Percentiles rank a stretch among this genome's conserved stretches.
Evolutionary conservation across 2,797 vertebrate genomes (phyloP).

Genomic region (Poecilia velifera): DNA sequence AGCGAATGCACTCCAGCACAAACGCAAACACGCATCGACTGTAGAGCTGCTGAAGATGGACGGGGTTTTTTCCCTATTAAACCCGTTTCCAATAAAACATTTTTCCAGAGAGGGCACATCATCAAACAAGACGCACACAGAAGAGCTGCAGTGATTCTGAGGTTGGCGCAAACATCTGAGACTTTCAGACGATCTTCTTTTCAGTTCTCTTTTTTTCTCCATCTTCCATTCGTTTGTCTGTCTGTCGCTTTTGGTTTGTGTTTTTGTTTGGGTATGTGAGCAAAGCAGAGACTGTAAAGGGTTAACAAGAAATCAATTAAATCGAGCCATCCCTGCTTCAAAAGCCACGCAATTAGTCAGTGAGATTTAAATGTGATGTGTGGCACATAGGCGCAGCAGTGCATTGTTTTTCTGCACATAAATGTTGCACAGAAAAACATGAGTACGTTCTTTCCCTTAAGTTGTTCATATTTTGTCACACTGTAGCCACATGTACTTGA

Average conservation of each 20-base stretch:
- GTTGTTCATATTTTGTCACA: background rate
- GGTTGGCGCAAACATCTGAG: slow-evolving; percentile 27
- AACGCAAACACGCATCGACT: slow-evolving; percentile 4
- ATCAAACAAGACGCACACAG: slow-evolving; percentile 56
- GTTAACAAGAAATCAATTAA: background rate
- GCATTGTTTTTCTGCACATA: background rate
- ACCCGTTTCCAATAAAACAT: slow-evolving; percentile 53
- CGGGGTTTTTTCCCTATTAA: slow-evolving; percentile 54
- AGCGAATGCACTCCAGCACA: background rate
- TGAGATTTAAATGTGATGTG: background rate
- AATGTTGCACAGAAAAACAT: background rate
- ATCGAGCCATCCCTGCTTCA: background rate
- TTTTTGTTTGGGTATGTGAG: background rate
- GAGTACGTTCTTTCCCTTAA: background rate
- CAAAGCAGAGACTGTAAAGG: background rate
- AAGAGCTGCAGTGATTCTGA: slow-evolving; percentile 41
- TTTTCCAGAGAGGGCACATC: slow-evolving; percentile 53
- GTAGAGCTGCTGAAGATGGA: slow-evolving; percentile 39
- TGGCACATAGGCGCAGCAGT: background rate
- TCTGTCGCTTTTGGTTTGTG: background rate
- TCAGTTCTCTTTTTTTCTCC: background rate
- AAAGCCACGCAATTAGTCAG: background rate
- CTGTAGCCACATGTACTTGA: background rate
- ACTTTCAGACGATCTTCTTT: slow-evolving; percentile 21
- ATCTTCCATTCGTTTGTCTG: background rate